These are phyloP conservation scores for Macquaria ambigua DNA, from an alignment of 2,113 vertebrate genomes.

Conservation along the genomic window DNA sequence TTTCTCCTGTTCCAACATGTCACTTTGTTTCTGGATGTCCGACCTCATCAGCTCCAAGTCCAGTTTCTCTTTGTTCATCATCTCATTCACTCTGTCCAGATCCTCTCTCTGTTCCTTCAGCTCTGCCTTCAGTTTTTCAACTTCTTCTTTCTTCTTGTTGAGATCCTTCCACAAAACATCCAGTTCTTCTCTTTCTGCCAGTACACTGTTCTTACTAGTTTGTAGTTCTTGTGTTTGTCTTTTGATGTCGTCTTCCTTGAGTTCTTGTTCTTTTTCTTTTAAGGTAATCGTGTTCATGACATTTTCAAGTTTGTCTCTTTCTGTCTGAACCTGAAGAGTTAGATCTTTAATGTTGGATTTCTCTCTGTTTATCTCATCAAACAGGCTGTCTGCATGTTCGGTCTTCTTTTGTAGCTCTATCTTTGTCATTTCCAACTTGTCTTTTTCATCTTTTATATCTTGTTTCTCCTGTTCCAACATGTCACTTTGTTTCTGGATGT, in stretches of 20 bases:
- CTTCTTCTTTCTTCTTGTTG: neutral
- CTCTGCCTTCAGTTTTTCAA: too few species aligned
- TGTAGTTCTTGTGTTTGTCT: slow-evolving; percentile 1
- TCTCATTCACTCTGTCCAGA: too few species aligned
- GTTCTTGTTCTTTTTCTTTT: slow-evolving; percentile 13
- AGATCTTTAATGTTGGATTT: neutral
- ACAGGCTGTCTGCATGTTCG: neutral
- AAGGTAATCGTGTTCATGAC: neutral
- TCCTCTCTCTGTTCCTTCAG: too few species aligned
- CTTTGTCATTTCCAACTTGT: neutral
- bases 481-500: slow-evolving; percentile 16
- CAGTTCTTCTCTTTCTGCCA: neutral
- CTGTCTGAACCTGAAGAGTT: neutral
- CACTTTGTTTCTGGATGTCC: too few species aligned
- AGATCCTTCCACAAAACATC: neutral
- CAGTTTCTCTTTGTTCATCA: too few species aligned
- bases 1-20: too few species aligned
- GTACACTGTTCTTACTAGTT: too few species aligned
- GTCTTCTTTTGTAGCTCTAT: neutral
- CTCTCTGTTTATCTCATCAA: slow-evolving; percentile 7
- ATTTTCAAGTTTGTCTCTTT: neutral
- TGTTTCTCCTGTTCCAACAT: neutral
- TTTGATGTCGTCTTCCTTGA: slow-evolving; percentile 15
- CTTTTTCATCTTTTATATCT: neutral
- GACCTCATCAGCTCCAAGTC: too few species aligned